These are phyloP conservation scores for Aythya baeri DNA, from an alignment of 2,113 vertebrate genomes.

Conservation along the genomic window DNA sequence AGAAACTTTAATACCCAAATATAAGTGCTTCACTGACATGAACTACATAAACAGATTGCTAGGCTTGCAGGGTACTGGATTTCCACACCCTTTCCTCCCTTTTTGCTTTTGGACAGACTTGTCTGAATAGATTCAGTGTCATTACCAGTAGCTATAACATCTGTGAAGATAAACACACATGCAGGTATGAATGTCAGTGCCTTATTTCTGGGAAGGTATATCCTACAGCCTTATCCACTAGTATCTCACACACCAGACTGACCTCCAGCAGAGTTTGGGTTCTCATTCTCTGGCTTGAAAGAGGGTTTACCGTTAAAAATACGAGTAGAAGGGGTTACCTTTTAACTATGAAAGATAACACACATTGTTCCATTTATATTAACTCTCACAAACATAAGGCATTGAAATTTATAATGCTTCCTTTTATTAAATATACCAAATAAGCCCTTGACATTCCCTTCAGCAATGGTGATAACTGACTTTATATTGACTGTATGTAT, in stretches of 20 bases:
- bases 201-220: not conserved
- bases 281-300: not conserved
- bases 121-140: not conserved
- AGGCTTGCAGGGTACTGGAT: accelerated
- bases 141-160: not conserved
- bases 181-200: not conserved
- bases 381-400: not conserved
- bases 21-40: not conserved
- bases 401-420: not conserved
- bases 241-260: not conserved
- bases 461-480: not conserved
- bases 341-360: not conserved
- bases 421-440: not conserved
- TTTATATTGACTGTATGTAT: not conserved
- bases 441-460: not conserved
- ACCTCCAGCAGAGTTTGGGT: not conserved
- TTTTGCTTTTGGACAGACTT: not conserved
- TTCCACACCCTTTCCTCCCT: not conserved
- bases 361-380: not conserved
- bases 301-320: not conserved
- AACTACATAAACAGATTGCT: not conserved
- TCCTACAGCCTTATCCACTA: not conserved
- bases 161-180: not conserved
- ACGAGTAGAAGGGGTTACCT: not conserved
- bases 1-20: not conserved